These are phyloP conservation scores for Hystrix brachyura DNA, from an alignment of 2,113 vertebrate genomes.

Conservation along the genomic window DNA sequence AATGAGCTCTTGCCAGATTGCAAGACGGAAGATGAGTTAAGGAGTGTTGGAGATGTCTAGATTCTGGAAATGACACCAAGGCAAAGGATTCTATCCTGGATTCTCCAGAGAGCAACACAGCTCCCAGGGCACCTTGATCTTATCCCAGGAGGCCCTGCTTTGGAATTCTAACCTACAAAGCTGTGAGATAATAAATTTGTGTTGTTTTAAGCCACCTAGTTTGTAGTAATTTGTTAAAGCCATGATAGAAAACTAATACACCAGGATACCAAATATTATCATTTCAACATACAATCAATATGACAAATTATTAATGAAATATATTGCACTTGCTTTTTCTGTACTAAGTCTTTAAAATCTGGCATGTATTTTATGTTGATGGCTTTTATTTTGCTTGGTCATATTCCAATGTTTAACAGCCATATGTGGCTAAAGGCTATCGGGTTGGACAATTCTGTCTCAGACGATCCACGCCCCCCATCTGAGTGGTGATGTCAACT, in stretches of 20 bases:
- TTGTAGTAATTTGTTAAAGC: conserved; percentile 35
- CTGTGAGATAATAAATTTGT: not conserved
- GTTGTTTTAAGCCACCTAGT: not conserved
- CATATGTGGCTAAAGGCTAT: too few species aligned
- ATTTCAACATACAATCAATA: conserved; percentile 18
- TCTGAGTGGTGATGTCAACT: not conserved
- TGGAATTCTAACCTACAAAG: not conserved
- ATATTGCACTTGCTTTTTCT: not conserved
- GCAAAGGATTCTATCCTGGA: not conserved
- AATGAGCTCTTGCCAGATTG: not conserved
- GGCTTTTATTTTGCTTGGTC: not conserved
- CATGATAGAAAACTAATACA: not conserved
- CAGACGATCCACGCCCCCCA: not conserved
- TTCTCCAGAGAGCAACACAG: not conserved
- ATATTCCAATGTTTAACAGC: not conserved
- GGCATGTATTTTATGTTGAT: not conserved
- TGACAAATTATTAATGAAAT: conserved; percentile 36
- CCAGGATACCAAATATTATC: conserved; percentile 12
- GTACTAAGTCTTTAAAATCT: not conserved
- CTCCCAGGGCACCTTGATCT: not conserved
- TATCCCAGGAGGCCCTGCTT: not conserved
- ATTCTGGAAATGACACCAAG: too few species aligned
- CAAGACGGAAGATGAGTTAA: not conserved
- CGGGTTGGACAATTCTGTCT: accelerated
- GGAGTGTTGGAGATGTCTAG: not conserved